A percentile compares a stretch with the other conserved stretches of the same genome.
Evolutionary conservation across 1,140 invertebrate species (phyloP).

Genomic region (Drosophila bifasciata): DNA sequence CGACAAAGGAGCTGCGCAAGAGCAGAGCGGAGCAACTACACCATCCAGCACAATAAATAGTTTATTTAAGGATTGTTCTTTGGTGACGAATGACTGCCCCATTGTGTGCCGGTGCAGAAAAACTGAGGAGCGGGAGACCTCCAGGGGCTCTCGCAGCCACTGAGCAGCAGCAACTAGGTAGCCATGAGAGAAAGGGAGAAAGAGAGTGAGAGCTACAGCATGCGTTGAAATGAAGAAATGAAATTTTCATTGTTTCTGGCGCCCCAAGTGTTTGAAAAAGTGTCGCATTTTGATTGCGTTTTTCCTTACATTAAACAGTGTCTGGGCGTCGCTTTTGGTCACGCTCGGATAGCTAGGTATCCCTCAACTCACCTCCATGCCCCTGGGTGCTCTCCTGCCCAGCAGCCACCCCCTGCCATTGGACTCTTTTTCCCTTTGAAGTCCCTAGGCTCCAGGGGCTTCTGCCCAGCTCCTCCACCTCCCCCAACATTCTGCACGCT

Average conservation of each 20-base stretch:
- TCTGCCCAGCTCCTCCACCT: slow-evolving; percentile 2
- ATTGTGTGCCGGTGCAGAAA: slow-evolving; percentile 11
- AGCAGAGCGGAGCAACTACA: not conserved
- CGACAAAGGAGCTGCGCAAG: slow-evolving; percentile 2
- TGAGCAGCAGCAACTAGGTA: not conserved
- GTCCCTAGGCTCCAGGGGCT: slow-evolving; percentile 18
- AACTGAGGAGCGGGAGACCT: not conserved
- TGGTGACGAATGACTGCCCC: slow-evolving; percentile 49
- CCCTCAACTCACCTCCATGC: not conserved
- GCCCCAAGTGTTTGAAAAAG: slow-evolving; percentile 78
- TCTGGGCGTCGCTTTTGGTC: slow-evolving; percentile 51
- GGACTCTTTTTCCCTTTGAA: slow-evolving; percentile 59
- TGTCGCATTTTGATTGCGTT: slow-evolving; percentile 81
- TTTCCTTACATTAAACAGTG: slow-evolving; percentile 72
- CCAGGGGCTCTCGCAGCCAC: not conserved
- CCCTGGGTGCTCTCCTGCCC: not conserved
- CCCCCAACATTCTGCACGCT: too few relatives aligned
- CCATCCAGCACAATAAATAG: slow-evolving; percentile 67
- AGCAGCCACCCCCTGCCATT: slow-evolving; percentile 18
- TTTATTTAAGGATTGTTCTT: slow-evolving; percentile 72
- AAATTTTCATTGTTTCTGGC: slow-evolving; percentile 75
- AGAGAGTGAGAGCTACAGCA: slow-evolving; percentile 10
- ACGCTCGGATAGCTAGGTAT: slow-evolving; percentile 49
- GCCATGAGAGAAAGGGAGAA: not conserved
- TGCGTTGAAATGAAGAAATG: slow-evolving; percentile 77